Evolutionary conservation across 2,888 invertebrate genomes (phyloP), one percentile per base, ranked within the genome.

Genomic region (Epinotia nisella): DNA sequence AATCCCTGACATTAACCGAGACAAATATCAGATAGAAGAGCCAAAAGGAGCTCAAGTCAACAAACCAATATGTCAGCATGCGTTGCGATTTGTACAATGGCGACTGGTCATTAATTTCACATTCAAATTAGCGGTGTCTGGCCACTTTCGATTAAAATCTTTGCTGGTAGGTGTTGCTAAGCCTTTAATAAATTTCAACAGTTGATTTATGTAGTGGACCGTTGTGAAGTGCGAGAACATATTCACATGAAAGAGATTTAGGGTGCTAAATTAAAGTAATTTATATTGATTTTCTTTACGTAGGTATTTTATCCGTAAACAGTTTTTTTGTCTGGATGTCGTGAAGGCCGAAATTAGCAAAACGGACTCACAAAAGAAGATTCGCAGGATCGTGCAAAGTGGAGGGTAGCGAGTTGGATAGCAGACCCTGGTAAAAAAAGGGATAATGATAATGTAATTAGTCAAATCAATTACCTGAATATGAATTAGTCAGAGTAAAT

Each of bases 101-200:
- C 17, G 56, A 62, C 55, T 21, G 56, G 7, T 39, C 45, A 72
- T 72, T 72, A 62, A 72, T 72, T 13, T 19, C 3, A 17, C 9
- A 17, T 58, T 58, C 56, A 68, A 68, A 72, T 72, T 68, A 61
- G 39, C 39, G 11, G 35, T 56, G 49, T 64, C 21, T 21, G 53
- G 59, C 60, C 55, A 68, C 68, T 62, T 72, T 67, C 56, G 61
- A 67, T 72, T 72, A 49, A 67, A 58, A 62, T 24, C 64, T 58
- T 53, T 60, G 10, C 19, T 39, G 55, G 41, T 60, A 17, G 15
- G 17, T 19, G 39, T 61, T 55, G 35, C 45, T 72, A 51, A 67
- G 56, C 49, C 24, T 67, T 56, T 72, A 56, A 60, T 66, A 71
- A 55, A 71, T 71, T 66, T 59, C 3, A 45, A 71, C 10, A 35